phyloP scores from a whole-genome alignment of 1,140 invertebrate genomes.

The Apis dorsata region DNA sequence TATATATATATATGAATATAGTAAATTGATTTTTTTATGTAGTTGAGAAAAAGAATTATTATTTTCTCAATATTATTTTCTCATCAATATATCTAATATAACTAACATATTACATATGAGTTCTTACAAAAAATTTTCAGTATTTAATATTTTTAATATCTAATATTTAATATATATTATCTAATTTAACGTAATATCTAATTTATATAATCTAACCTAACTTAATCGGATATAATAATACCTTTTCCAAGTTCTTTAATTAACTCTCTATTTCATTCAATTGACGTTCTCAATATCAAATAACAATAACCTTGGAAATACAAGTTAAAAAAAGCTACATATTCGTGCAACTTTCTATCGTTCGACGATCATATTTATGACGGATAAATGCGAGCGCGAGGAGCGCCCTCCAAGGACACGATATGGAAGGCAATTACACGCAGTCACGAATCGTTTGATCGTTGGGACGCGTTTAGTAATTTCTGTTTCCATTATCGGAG shows the following conservation, averaged over 20 bases:
- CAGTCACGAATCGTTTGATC: slow-evolving; percentile 3
- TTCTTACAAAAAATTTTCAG: too few species aligned
- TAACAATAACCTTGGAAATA: neutral
- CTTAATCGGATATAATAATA: too few species aligned
- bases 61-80: too few species aligned
- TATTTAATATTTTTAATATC: too few species aligned
- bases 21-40: too few species aligned
- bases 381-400: neutral
- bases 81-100: too few species aligned
- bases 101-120: too few species aligned
- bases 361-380: neutral
- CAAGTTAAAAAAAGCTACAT: neutral
- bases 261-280: neutral
- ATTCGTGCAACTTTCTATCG: neutral
- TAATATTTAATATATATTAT: too few species aligned
- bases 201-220: too few species aligned
- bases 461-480: neutral
- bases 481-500: neutral
- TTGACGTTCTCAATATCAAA: neutral
- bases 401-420: slow-evolving; percentile 25
- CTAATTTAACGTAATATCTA: too few species aligned
- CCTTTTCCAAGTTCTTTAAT: neutral
- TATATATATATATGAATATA: too few species aligned
- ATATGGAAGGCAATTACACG: neutral
- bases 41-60: too few species aligned